Percentiles rank a stretch among this genome's conserved stretches.
These are phyloP conservation scores for Proctacanthus coquilletti DNA, from an alignment of 1,140 invertebrate genomes.

Conservation along the genomic window DNA sequence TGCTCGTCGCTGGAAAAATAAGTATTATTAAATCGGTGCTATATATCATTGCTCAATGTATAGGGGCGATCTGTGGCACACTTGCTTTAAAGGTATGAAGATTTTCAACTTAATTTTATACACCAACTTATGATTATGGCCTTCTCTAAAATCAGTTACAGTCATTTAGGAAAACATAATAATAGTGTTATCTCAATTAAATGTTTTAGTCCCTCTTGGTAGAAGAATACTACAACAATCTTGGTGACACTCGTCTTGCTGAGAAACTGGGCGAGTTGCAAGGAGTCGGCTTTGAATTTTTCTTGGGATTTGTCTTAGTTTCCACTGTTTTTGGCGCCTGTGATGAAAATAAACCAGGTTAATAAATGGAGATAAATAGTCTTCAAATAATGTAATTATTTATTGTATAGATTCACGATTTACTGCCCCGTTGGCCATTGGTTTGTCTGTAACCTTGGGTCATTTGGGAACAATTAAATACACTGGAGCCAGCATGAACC, in stretches of 20 bases:
- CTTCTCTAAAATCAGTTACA: too few relatives aligned
- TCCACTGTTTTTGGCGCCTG: slow-evolving; percentile 77
- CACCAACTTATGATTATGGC: too few relatives aligned
- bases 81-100: slow-evolving; percentile 38
- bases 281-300: slow-evolving; percentile 76
- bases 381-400: slow-evolving; percentile 3
- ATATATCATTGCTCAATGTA: slow-evolving; percentile 69
- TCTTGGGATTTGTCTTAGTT: slow-evolving; percentile 77
- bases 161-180: too few relatives aligned
- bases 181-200: background rate
- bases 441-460: slow-evolving; percentile 70
- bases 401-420: slow-evolving; percentile 39
- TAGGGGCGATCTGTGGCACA: slow-evolving; percentile 73
- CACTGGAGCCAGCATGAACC: slow-evolving; percentile 82
- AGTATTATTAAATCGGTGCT: slow-evolving; percentile 56
- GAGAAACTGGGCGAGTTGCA: slow-evolving; percentile 45
- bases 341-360: slow-evolving; percentile 43
- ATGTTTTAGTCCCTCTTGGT: slow-evolving; percentile 45
- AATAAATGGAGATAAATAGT: background rate
- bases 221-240: slow-evolving; percentile 33
- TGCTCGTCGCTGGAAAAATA: slow-evolving; percentile 64
- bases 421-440: slow-evolving; percentile 77
- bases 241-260: slow-evolving; percentile 46
- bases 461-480: slow-evolving; percentile 73
- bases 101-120: too few relatives aligned